Evolutionary conservation across 2,888 invertebrate species (phyloP).

Genomic region (Drosophila flavopinicola): DNA sequence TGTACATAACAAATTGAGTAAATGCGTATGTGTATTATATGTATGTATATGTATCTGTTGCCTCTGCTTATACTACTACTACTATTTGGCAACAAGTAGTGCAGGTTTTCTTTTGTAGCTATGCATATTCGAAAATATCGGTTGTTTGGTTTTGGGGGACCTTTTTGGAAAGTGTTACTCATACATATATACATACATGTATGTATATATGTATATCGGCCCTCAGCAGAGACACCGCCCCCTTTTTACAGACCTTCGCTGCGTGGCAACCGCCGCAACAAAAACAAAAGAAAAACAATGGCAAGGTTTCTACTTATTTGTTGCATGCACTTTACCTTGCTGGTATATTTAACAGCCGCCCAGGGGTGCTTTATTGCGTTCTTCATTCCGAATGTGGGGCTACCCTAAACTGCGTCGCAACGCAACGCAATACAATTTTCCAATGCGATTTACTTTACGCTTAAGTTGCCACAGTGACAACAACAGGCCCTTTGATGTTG

Average conservation of each 20-base stretch:
- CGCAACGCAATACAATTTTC: slow-evolving; percentile 28
- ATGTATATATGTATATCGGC: slow-evolving; percentile 7
- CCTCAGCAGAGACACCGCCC: slow-evolving; percentile 7
- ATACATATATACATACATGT: neutral
- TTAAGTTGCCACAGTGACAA: slow-evolving; percentile 42
- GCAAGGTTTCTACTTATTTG: slow-evolving; percentile 62
- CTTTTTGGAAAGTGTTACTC: slow-evolving; percentile 16
- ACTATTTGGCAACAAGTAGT: slow-evolving; percentile 49
- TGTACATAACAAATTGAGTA: slow-evolving; percentile 54
- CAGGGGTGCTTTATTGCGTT: slow-evolving; percentile 58
- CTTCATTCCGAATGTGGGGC: slow-evolving; percentile 17
- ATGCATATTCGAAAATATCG: no score
- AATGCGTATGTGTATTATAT: slow-evolving; percentile 28
- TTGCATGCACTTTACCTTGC: slow-evolving; percentile 44
- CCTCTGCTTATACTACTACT: slow-evolving; percentile 21
- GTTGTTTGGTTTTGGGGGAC: neutral
- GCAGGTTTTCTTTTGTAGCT: slow-evolving; percentile 4
- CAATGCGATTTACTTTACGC: slow-evolving; percentile 53
- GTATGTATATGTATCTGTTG: neutral
- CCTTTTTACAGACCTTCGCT: slow-evolving; percentile 22
- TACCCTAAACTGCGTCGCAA: slow-evolving; percentile 41
- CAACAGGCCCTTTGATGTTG: slow-evolving; percentile 39
- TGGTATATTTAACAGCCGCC: slow-evolving; percentile 3
- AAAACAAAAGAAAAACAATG: slow-evolving; percentile 39
- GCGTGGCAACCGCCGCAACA: slow-evolving; percentile 28